These are phyloP conservation scores for Phytoseiulus persimilis DNA, from an alignment of 2,888 invertebrate genomes.

Conservation along the genomic window DNA sequence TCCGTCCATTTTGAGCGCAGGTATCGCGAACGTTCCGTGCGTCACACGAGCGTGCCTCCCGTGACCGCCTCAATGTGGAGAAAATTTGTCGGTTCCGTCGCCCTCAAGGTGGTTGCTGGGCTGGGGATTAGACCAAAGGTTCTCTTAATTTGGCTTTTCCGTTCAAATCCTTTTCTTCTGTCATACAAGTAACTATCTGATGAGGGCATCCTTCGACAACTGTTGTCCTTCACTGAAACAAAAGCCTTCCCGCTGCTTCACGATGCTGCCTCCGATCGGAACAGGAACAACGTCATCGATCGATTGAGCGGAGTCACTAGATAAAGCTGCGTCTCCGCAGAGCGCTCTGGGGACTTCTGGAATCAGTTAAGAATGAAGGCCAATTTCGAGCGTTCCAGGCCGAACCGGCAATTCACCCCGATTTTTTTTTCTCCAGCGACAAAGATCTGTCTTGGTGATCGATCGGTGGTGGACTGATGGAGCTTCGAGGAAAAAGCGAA, in stretches of 20 bases:
- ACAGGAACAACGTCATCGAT: background rate
- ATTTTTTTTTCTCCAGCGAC: no score
- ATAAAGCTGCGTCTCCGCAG: no score
- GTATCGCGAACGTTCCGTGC: background rate
- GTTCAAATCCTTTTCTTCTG: no score
- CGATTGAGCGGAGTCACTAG: background rate
- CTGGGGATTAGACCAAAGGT: background rate
- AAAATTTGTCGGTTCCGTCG: background rate
- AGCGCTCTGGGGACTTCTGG: no score
- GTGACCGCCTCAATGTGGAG: background rate
- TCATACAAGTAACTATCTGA: background rate
- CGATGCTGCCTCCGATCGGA: background rate
- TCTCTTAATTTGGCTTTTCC: background rate
- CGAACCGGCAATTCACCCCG: no score
- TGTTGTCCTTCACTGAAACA: background rate
- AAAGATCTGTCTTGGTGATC: no score
- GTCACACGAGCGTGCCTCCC: background rate
- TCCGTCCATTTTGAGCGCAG: background rate
- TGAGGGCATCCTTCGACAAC: background rate
- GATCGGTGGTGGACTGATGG: no score
- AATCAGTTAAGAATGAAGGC: no score
- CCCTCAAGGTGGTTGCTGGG: background rate
- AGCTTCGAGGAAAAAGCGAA: no score
- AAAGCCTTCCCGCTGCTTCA: background rate
- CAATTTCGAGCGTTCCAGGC: no score